Evolutionary conservation across 2,888 invertebrate genomes (phyloP), one percentile per base, ranked within the genome.

Genomic region (Mythimna vitellina): DNA sequence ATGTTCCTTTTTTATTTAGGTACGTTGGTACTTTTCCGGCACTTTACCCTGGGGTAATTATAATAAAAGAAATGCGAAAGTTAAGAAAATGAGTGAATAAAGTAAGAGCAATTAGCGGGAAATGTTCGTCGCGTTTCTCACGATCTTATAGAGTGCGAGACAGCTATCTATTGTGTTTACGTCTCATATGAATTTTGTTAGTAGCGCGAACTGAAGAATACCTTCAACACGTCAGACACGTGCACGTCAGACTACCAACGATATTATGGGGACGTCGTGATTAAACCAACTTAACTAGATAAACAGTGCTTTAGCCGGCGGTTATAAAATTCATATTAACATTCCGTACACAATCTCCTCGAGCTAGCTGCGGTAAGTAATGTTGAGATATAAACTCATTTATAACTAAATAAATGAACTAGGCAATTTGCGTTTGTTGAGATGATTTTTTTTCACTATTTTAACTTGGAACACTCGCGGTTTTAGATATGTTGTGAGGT

Each of bases 111-210:
- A 83, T 58, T 70, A 70, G 62, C 62, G 54, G 20, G 32, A 54
- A 53, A 42, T 46, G 72, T 25, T 77, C 61, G n/a, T 60, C 35
- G 46, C 66, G 56, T 66, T 78, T 78, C 67, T 69, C 53, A 78
- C 66, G 72, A 64, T 78, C 72, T 75, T 74, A 66, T 75, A 56
- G 71, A 77, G 35, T 64, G 62, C 65, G 38, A 54, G 72, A 78
- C 76, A 82, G 80, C 72, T 70, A 57, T 70, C 64, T 51, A 65
- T 78, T 82, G 61, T 78, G 53, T 76, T 72, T 66, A 80, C 80
- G 81, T 84, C 82, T 83, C 83, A 70, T 76, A 80, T 81, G 76
- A 78, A 73, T 80, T 84, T 76, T 72, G 80, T 83, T 86, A 85
- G 82, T 82, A 71, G 80, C 78, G 82, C 71, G 76, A 74, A 80